A percentile compares a stretch with the other conserved stretches of the same genome.
Conservation (phyloP, 2,797 vertebrate species). For the Melanotaenia parkinsoni region DNA sequence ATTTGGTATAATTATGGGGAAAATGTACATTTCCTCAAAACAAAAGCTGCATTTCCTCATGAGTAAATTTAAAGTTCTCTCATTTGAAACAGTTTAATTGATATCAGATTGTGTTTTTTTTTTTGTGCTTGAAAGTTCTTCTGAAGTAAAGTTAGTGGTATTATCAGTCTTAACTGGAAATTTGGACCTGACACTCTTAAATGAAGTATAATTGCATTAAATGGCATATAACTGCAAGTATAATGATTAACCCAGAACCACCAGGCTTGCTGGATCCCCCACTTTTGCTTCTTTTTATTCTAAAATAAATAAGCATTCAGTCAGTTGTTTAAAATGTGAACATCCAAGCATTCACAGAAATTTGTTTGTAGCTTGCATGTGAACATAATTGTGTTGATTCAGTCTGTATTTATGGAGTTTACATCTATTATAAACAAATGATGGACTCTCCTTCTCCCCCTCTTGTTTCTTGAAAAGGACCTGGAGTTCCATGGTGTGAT, state of each 20-base stretch:
- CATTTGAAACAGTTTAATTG: background rate
- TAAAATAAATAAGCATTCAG: background rate
- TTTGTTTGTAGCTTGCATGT: background rate
- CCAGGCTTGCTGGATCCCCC: background rate
- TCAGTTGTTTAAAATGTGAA: background rate
- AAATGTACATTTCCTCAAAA: conserved; percentile 5
- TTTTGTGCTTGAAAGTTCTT: background rate
- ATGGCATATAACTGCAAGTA: background rate
- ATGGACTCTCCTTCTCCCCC: background rate
- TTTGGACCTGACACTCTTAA: background rate
- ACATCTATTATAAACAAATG: background rate
- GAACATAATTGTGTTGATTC: background rate
- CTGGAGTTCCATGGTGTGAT: conserved; percentile 99
- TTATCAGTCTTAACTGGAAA: background rate
- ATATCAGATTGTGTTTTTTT: background rate
- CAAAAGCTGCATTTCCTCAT: conserved; percentile 7
- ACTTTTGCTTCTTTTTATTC: background rate
- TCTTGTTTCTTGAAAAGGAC: conserved; percentile 82
- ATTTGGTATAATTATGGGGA: conserved; percentile 11
- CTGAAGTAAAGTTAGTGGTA: too few species aligned
- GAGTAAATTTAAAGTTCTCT: background rate
- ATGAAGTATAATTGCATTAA: background rate
- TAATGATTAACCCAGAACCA: background rate
- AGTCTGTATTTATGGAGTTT: background rate
- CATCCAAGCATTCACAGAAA: background rate